These are phyloP conservation scores for Branchellion lobata DNA, from an alignment of 2,888 invertebrate genomes.

Conservation along the genomic window DNA sequence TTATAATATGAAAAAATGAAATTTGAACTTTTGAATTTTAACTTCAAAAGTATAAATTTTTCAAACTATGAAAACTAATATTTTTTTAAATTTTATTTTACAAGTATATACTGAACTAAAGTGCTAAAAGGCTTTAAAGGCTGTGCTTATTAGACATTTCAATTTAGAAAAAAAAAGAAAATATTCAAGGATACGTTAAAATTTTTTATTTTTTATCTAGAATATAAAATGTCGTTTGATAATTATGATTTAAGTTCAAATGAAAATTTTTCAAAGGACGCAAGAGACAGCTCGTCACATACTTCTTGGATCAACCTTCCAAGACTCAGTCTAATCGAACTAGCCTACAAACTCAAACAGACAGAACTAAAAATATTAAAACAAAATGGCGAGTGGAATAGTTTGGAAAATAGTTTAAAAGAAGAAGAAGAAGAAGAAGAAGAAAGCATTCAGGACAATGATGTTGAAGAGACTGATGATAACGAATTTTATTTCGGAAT, in stretches of 20 bases:
- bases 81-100: too few species aligned
- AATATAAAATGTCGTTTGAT: too few species aligned
- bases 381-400: background rate
- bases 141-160: too few species aligned
- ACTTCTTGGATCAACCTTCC: conserved; percentile 33
- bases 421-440: background rate
- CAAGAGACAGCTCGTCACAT: background rate
- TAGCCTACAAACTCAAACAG: conserved; percentile 45
- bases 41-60: too few species aligned
- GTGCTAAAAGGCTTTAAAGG: too few species aligned
- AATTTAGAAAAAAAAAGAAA: too few species aligned
- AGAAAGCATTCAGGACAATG: background rate
- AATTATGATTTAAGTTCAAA: background rate
- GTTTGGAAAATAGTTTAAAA: background rate
- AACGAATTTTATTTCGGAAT: conserved; percentile 5
- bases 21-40: too few species aligned
- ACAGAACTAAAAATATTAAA: conserved; percentile 42
- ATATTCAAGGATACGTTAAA: too few species aligned
- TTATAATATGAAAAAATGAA: too few species aligned
- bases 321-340: conserved; percentile 45
- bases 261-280: background rate
- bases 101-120: too few species aligned
- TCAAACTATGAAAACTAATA: too few species aligned
- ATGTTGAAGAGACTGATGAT: background rate
- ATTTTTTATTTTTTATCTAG: too few species aligned